phyloP scores from a whole-genome alignment of 1,140 invertebrate species.

The Drosophila navojoa region DNA sequence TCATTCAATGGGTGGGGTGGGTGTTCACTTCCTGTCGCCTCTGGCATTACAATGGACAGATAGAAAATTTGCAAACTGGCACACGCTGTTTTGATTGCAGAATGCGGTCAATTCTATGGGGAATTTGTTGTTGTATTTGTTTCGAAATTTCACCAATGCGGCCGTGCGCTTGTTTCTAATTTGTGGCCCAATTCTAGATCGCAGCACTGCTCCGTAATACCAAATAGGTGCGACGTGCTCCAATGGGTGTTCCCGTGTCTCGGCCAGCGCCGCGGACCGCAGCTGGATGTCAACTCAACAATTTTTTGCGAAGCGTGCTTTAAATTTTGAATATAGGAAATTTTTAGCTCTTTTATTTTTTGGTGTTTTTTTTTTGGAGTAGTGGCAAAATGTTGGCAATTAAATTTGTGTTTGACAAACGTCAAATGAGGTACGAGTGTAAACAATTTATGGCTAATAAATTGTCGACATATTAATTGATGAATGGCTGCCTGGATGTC shows the following conservation, averaged over 20 bases:
- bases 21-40: not conserved
- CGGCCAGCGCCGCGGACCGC: not conserved
- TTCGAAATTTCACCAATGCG: constrained; percentile 62
- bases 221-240: constrained; percentile 60
- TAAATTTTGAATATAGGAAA: constrained; percentile 21
- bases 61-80: constrained; percentile 4
- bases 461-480: constrained; percentile 41
- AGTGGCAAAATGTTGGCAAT: constrained; percentile 52
- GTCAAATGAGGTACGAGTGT: constrained; percentile 44
- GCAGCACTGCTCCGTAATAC: constrained; percentile 61
- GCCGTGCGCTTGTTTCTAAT: constrained; percentile 71
- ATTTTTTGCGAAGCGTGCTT: constrained; percentile 33
- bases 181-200: constrained; percentile 59
- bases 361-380: constrained; percentile 11
- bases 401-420: constrained; percentile 77
- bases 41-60: not conserved
- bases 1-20: not conserved
- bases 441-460: constrained; percentile 71
- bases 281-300: not conserved
- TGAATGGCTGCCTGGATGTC: constrained; percentile 10
- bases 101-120: constrained; percentile 71
- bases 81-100: constrained; percentile 27
- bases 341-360: not conserved
- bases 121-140: constrained; percentile 50
- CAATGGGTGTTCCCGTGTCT: constrained; percentile 22